Evolutionary conservation across 2,113 vertebrate species (phyloP).

Genomic region (Oncorhynchus masou): DNA sequence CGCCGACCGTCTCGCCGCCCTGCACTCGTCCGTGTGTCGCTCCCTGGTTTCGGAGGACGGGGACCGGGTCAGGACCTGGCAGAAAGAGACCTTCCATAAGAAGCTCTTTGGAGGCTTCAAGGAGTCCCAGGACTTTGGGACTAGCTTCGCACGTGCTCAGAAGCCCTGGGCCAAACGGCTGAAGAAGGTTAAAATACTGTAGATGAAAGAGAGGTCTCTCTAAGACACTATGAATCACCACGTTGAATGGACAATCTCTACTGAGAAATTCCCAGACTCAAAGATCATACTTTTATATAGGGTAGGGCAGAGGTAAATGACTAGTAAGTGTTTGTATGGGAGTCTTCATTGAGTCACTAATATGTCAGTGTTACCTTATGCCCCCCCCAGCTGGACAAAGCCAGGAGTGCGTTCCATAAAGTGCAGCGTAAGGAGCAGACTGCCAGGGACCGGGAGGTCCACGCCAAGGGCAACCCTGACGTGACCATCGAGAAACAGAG

Average conservation of each 20-base stretch:
- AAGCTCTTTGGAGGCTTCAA: conserved; percentile 83
- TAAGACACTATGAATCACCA: too few species aligned
- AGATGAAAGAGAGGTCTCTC: too few species aligned
- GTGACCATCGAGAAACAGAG: conserved; percentile 71
- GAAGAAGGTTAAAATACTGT: conserved; percentile 71
- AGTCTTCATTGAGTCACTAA: not conserved
- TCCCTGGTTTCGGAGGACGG: conserved; percentile 78
- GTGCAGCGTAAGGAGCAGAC: conserved; percentile 67
- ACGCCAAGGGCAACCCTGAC: conserved; percentile 74
- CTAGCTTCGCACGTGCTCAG: conserved; percentile 77
- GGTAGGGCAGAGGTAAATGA: not conserved
- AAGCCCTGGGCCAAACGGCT: conserved; percentile 83
- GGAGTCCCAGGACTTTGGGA: conserved; percentile 78
- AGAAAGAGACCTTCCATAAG: conserved; percentile 81
- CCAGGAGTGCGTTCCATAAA: conserved; percentile 70
- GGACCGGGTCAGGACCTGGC: conserved; percentile 77
- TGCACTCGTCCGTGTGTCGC: conserved; percentile 79
- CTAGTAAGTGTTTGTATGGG: not conserved
- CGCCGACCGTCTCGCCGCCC: conserved; percentile 73
- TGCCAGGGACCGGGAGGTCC: conserved; percentile 59
- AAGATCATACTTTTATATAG: too few species aligned
- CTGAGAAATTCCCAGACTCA: not conserved
- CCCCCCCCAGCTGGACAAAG: conserved; percentile 73
- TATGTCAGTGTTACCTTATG: not conserved
- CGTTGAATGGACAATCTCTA: too few species aligned